Evolutionary conservation across 2,888 invertebrate genomes (phyloP), one percentile per base, ranked within the genome.

Genomic region (Hedychridium roseum): DNA sequence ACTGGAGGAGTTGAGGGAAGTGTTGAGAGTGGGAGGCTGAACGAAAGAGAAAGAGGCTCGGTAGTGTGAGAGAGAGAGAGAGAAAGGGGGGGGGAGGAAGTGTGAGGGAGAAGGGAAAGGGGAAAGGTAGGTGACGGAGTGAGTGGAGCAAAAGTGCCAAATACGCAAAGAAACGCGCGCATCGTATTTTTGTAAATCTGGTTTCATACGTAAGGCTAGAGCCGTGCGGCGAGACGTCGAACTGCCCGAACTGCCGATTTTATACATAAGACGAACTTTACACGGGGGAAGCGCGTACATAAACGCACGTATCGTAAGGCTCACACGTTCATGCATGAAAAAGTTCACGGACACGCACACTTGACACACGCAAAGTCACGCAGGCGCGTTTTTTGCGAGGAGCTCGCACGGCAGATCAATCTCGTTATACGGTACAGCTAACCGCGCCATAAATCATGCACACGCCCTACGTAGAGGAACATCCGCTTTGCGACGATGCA

Each of bases 151-250:
- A 68, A 72, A 76, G 76, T 76, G 76, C 76, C 75, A 76, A 76
- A 74, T 63, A 66, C 72, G 74, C 71, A 67, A 70, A 62, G n/a
- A 72, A 73, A 76, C 68, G 66, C 68, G 73, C 71, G 72, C 70
- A 73, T 65, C 76, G 77, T 78, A 78, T 78, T 78, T 78, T 78
- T 77, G 73, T 77, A 78, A 78, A 73, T 71, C 73, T 71, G 75
- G 69, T 78, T 78, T 78, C 76, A 76, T 78, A 77, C 74, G 71
- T 75, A 75, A 73, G 71, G 71, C 70, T 74, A 70, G 68, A 74
- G 67, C 70, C 72, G 68, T 63, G 67, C 71, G 73, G 70, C 71
- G 64, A 72, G 59, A 64, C 64, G 66, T 70, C 68, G 66, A 68
- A 65, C 64, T 60, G 57, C 60, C 69, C 70, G 71, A 78, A 78